Conservation (phyloP, 1,140 invertebrate species). For the Panulirus ornatus region DNA sequence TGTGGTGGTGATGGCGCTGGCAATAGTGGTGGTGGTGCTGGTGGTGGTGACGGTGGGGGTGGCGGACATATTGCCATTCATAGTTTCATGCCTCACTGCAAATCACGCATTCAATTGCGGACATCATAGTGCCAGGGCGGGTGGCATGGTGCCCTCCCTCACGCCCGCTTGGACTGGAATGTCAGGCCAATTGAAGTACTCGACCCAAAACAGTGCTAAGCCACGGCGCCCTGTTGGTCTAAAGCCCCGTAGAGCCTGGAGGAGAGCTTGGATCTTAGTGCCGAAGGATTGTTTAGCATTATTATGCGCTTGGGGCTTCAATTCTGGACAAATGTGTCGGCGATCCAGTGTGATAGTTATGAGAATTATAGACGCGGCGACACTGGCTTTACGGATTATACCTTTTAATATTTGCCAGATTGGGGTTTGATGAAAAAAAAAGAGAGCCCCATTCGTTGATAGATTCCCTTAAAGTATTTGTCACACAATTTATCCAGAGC, state of each 20-base stretch:
- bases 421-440: conserved; percentile 58
- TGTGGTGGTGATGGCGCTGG: conserved; percentile 6
- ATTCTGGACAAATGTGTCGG: conserved; percentile 73
- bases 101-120: conserved; percentile 72
- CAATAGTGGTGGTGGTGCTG: not conserved
- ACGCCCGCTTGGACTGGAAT: conserved; percentile 70
- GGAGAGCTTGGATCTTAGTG: conserved; percentile 17
- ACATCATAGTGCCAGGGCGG: conserved; percentile 66
- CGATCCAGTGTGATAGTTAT: conserved; percentile 70
- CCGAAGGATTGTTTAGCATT: conserved; percentile 51
- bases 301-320: conserved; percentile 63
- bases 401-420: conserved; percentile 71
- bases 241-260: not conserved
- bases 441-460: not conserved
- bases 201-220: conserved; percentile 57
- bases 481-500: not conserved
- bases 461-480: conserved; percentile 17
- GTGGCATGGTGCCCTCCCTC: conserved; percentile 61
- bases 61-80: conserved; percentile 69
- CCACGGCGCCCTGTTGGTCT: conserved; percentile 1
- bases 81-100: conserved; percentile 72
- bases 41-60: conserved; percentile 11
- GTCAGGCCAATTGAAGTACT: conserved; percentile 70
- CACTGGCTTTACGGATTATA: conserved; percentile 69
- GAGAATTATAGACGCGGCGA: conserved; percentile 69